Evolutionary conservation across 2,113 vertebrate genomes (phyloP), one percentile per base, ranked within the genome.

Genomic region (Microtus richardsoni): DNA sequence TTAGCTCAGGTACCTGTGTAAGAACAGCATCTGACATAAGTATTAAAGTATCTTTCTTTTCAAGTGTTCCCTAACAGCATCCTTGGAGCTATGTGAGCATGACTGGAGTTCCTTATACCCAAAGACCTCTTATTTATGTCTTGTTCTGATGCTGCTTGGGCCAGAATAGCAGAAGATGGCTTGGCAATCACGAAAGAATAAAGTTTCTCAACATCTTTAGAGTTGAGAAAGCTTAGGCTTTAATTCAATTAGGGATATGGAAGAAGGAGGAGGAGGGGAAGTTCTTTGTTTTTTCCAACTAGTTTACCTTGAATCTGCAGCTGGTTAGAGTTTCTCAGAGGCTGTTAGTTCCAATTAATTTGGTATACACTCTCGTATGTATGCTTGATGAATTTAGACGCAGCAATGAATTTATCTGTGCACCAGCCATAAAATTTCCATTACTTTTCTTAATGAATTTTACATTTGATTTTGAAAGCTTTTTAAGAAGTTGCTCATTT

Each of bases 401-500:
- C 92, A 96, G 92, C 97, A 96, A 82, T 73, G 71, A 92, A 98
- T 97, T 98, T 98, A 98, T 97, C 97, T 98, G 97, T 97, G 97
- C 97, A 98, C 41, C 87, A 97, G 95, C 95, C 97, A 97, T 98
- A 97, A 98, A 96, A 97, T 98, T 98, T 87, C 92, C 92, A 98
- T 98, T 98, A 97, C 96, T 98, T 98, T 98, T 95, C 96, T 96
- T 98, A 98, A 98, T 98, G 93, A 17, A 14, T 97, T 98, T 97
- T 98, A 66, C 49, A 24, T 97, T 98, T 98, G 97, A 66, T 96
- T 98, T 94, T 98, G 13, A 98, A 97, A 98, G 97, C 79, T 86
- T 97, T 94, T 94, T 7, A 97, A 92, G 92, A 95, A 82, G 92
- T 97, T 95, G 70, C 74, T 89, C 77, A 90, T 95, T 98, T 98